Conservation (phyloP, 2,797 vertebrate species). For the Bovichtus variegatus region DNA sequence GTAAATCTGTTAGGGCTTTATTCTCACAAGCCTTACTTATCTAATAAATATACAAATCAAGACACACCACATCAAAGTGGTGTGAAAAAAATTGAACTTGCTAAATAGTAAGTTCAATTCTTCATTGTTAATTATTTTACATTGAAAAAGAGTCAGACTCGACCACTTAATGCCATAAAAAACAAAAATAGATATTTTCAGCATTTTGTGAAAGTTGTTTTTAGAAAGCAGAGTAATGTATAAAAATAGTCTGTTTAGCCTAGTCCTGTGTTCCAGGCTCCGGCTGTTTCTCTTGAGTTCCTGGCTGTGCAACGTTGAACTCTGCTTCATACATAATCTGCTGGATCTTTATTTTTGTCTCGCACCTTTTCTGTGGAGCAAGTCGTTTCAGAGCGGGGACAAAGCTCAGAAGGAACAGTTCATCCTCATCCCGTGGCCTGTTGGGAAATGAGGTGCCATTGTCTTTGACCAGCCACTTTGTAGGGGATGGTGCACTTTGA, state of each 20-base stretch:
- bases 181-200: conserved; percentile 40
- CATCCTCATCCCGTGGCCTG: conserved; percentile 78
- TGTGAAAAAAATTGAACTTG: not conserved
- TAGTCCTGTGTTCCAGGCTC: conserved; percentile 46
- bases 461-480: conserved; percentile 71
- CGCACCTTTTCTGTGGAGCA: conserved; percentile 81
- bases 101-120: not conserved
- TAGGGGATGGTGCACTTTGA: conserved; percentile 9
- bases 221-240: conserved; percentile 46
- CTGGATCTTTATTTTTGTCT: conserved; percentile 85
- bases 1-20: not conserved
- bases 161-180: conserved; percentile 18
- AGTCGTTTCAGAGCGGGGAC: conserved; percentile 83
- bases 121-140: conserved; percentile 21
- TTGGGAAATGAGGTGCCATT: conserved; percentile 40
- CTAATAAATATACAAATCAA: conserved; percentile 42
- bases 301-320: conserved; percentile 66
- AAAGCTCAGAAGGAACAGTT: conserved; percentile 83
- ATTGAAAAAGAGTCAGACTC: conserved; percentile 21
- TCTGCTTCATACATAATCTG: conserved; percentile 85
- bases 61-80: not conserved
- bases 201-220: conserved; percentile 33
- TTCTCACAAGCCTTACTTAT: not conserved
- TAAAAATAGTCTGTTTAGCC: conserved; percentile 26
- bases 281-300: conserved; percentile 49